Base-by-base conservation (phyloP, 2,797 vertebrate species). In the Chaetodon trifasciatus region DNA sequence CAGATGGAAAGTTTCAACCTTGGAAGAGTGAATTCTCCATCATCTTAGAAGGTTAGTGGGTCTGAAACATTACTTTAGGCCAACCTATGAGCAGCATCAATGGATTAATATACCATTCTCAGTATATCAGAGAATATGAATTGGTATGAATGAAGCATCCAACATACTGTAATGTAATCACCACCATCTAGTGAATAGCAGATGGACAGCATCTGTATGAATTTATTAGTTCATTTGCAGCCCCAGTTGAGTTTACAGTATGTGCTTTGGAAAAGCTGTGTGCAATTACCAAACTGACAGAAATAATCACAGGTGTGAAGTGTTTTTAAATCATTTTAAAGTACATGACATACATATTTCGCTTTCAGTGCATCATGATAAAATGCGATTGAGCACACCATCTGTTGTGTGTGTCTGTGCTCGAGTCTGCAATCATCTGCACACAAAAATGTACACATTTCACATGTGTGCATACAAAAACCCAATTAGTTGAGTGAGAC, bases 401-500 rank as follows among this genome's bases (percentile, higher is more conserved):
- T 88, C 85, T 93, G 89, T 80, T 88, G 77, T 70, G 37, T 44
- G 55, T 49, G 42, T 7, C 1, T 71, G 28, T 28, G 66, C 42
- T 6, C 10, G 65, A 15, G 62, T 60, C 53, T 46, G 83, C 52
- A 70, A 46, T 58, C 60, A 65, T 17, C 24, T 4, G 7, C 42
- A 56, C 13, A 49, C 5, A 1, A 61, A 79, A 76, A 84, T 72
- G 60, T 77, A 68, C 61, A 82, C 70, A 81, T 85, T 68, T 77
- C 69, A 86, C 67, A 58, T 63, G 74, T 77, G 77, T 19, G 70
- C 63, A 85, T 83, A 78, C 86, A 83, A 86, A 47, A 89, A 89
- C 53, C 78, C 74, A 91, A 92, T 92, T 91, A 90, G 78, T 69
- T 74, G 76, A 84, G 74, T 70, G 83, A 87, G 86, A 78, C 52